Evolutionary conservation across 2,113 vertebrate genomes (phyloP).

Genomic region (Psilopogon haemacephalus): DNA sequence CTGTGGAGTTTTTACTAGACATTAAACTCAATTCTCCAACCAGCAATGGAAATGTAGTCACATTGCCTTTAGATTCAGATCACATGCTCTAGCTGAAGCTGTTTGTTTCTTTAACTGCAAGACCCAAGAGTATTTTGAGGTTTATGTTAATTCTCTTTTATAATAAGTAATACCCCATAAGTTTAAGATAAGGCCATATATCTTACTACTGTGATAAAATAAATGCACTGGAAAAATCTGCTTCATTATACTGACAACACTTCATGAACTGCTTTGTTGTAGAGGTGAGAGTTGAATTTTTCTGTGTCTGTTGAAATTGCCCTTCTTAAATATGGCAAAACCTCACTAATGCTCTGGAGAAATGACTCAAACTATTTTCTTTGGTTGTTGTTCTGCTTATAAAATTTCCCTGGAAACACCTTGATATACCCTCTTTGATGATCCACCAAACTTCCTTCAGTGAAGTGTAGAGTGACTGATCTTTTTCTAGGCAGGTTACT

Average conservation of each 20-base stretch:
- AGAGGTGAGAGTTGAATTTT: neutral
- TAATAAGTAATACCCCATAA: neutral
- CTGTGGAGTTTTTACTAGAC: neutral
- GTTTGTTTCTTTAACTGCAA: neutral
- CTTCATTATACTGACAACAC: neutral
- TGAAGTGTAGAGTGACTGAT: neutral
- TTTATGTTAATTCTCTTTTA: neutral
- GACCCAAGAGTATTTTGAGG: neutral
- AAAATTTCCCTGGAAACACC: rapidly evolving
- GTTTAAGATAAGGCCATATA: neutral
- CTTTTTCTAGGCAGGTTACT: neutral
- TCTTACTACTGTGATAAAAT: neutral
- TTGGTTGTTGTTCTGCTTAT: neutral
- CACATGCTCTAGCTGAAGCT: neutral
- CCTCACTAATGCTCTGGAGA: neutral
- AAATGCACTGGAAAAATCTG: neutral
- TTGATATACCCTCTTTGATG: neutral
- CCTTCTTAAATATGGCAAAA: neutral
- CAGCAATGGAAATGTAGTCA: neutral
- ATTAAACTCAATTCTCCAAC: neutral
- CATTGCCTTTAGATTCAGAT: neutral
- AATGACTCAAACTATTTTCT: neutral
- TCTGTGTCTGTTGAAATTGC: neutral
- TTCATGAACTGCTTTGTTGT: neutral
- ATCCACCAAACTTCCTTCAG: neutral